A percentile compares a stretch with the other conserved stretches of the same genome.
Conservation (phyloP, 1,140 invertebrate species). For the Littorina saxatilis region DNA sequence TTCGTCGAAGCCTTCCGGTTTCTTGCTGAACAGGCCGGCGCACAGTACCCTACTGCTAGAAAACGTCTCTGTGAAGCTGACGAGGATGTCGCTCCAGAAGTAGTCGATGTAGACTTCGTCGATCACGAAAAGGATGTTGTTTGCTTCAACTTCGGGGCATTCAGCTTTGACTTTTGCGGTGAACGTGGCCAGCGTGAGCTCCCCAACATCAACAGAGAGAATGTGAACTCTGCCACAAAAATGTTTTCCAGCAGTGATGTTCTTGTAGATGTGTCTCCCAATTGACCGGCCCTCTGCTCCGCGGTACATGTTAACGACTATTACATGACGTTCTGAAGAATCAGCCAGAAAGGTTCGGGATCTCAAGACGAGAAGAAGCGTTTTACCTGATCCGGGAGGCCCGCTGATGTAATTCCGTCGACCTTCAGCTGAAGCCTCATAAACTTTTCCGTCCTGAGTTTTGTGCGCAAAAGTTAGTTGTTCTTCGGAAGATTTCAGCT, state of each 20-base stretch:
- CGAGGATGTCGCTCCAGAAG: slow-evolving; percentile 13
- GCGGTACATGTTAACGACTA: slow-evolving; percentile 22
- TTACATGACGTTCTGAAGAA: neutral
- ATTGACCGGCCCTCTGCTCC: neutral
- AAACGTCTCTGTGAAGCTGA: neutral
- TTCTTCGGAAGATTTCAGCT: neutral
- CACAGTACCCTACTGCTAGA: neutral
- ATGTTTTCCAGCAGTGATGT: neutral
- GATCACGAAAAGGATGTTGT: slow-evolving; percentile 5
- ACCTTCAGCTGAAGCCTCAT: too few species aligned
- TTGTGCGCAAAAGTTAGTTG: neutral
- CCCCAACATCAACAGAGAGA: too few species aligned
- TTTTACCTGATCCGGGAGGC: slow-evolving; percentile 17
- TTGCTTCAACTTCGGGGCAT: too few species aligned
- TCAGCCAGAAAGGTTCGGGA: neutral
- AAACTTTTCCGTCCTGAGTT: neutral
- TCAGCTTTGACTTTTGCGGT: too few species aligned
- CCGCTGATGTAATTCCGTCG: slow-evolving; percentile 5
- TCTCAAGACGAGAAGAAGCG: neutral
- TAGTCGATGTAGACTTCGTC: neutral
- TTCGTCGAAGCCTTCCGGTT: slow-evolving; percentile 1
- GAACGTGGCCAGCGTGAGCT: too few species aligned
- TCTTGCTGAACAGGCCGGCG: slow-evolving; percentile 19
- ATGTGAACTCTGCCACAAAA: too few species aligned
- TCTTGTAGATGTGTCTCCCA: neutral